Base-by-base conservation (phyloP, 2,888 invertebrate species). In the Ennomos quercinarius region DNA sequence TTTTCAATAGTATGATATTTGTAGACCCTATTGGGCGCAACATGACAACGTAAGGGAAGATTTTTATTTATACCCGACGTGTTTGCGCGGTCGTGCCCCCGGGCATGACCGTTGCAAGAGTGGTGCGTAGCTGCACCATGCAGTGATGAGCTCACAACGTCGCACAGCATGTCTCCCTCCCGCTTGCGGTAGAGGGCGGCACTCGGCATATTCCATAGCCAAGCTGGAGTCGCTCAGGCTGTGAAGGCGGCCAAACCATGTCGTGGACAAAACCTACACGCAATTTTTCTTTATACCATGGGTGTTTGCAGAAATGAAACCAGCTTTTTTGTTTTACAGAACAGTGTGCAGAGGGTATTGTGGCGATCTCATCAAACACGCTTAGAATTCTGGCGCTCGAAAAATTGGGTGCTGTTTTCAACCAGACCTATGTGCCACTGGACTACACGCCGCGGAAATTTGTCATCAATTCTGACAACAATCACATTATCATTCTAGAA, bases 321-420 rank as follows among this genome's bases (percentile, higher is more conserved):
- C 6, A 17, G 35, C 10, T n/a, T 36, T 54, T 58, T 66, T 63
- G 62, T 10, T 68, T 84, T 78, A 61, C 84, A 69, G 99, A 99
- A 87, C 99, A 99, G 87, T 99, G 99, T 93, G 98, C 99, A 0
- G 99, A 99, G 87, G 99, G 99, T 69, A 98, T 99, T 71, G 99
- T 99, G 0, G 99, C 99, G 0, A 99, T 99, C 83, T 98, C 99
- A 0, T 98, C 98, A 1, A 99, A 99, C 80, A 99, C 99, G 0
- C 92, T 99, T 51, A 94, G 99, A 78, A 99, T 99, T 94, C 94
- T 99, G 84, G 99, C 99, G 0, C 91, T 99, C 54, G 99, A 99
- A 85, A 99, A 99, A 85, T 91, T 99, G 1, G 99, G 99, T 0
- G 99, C 99, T 0, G 98, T 99, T 2, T 99, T 99, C 85, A 99